These are phyloP conservation scores for Nycticryphes semicollaris DNA, from an alignment of 2,113 vertebrate species.

Conservation along the genomic window DNA sequence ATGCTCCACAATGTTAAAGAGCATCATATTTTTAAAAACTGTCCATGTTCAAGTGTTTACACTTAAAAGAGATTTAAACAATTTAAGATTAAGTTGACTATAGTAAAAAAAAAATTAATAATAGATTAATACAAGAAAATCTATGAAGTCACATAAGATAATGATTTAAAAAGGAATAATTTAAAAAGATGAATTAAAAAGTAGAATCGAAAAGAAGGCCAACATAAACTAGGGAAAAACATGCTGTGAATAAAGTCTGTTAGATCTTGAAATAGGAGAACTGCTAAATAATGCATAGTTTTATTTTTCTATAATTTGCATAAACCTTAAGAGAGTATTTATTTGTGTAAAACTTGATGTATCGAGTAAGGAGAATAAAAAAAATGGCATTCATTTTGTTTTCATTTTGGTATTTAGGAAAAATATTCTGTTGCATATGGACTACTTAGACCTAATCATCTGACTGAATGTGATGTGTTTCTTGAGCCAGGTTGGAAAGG, in stretches of 20 bases:
- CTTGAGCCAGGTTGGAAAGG: constrained; percentile 95
- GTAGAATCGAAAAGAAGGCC: constrained; percentile 85
- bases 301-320: constrained; percentile 88
- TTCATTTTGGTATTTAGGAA: constrained; percentile 90
- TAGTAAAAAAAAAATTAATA: constrained; percentile 81
- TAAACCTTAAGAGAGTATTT: constrained; percentile 90
- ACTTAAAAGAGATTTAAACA: constrained; percentile 82
- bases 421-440: constrained; percentile 99
- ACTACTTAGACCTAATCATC: constrained; percentile 99
- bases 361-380: constrained; percentile 81
- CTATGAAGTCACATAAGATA: constrained; percentile 85
- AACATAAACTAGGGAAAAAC: constrained; percentile 89
- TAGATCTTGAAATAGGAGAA: constrained; percentile 89
- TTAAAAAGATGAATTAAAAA: constrained; percentile 88
- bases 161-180: constrained; percentile 90
- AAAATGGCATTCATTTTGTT: constrained; percentile 88
- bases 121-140: constrained; percentile 86
- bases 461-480: constrained; percentile 97
- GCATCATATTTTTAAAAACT: constrained; percentile 67
- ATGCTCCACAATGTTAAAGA: constrained; percentile 70
- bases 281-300: constrained; percentile 90
- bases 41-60: constrained; percentile 77
- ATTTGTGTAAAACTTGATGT: constrained; percentile 89
- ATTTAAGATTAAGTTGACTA: constrained; percentile 81
- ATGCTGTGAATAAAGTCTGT: constrained; percentile 90